phyloP scores from a whole-genome alignment of 1,140 invertebrate species.

The Drosophila pseudoobscura region DNA sequence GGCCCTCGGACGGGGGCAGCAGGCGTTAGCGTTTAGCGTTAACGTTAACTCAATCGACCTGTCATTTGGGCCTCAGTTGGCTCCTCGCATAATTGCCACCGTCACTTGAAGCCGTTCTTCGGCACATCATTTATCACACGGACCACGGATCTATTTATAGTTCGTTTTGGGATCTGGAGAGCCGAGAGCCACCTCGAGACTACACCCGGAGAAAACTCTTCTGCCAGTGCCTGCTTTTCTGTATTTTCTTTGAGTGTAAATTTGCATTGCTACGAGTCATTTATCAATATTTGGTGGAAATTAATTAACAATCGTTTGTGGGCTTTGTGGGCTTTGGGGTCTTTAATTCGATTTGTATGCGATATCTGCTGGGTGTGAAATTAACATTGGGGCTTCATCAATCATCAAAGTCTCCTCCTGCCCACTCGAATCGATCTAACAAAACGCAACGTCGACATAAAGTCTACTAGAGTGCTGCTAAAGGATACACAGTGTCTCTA shows the following conservation, averaged over 20 bases:
- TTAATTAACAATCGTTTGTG: slow-evolving; percentile 59
- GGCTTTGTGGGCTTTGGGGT: slow-evolving; percentile 38
- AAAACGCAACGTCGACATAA: slow-evolving; percentile 57
- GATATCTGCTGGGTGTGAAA: slow-evolving; percentile 74
- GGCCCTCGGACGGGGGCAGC: slow-evolving; percentile 3
- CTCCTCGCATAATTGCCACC: slow-evolving; percentile 78
- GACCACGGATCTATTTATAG: slow-evolving; percentile 37
- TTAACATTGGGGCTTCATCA: slow-evolving; percentile 65
- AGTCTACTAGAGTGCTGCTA: slow-evolving; percentile 46
- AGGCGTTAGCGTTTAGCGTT: slow-evolving; percentile 77
- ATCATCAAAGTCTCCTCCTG: slow-evolving; percentile 45
- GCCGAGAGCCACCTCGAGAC: not conserved
- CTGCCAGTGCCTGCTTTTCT: not conserved
- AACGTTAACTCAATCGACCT: slow-evolving; percentile 83
- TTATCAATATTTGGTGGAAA: slow-evolving; percentile 71
- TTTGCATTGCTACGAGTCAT: slow-evolving; percentile 53
- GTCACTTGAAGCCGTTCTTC: slow-evolving; percentile 78
- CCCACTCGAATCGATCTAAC: slow-evolving; percentile 62
- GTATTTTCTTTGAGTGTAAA: slow-evolving; percentile 39
- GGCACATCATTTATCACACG: slow-evolving; percentile 80
- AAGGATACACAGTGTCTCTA: slow-evolving; percentile 64
- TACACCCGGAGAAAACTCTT: slow-evolving; percentile 2
- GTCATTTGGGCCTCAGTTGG: slow-evolving; percentile 78
- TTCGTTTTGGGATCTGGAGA: slow-evolving; percentile 22
- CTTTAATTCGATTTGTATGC: slow-evolving; percentile 80